Conservation (phyloP, 92 coral and sea anemone species). For the Phymanthus crucifer region DNA sequence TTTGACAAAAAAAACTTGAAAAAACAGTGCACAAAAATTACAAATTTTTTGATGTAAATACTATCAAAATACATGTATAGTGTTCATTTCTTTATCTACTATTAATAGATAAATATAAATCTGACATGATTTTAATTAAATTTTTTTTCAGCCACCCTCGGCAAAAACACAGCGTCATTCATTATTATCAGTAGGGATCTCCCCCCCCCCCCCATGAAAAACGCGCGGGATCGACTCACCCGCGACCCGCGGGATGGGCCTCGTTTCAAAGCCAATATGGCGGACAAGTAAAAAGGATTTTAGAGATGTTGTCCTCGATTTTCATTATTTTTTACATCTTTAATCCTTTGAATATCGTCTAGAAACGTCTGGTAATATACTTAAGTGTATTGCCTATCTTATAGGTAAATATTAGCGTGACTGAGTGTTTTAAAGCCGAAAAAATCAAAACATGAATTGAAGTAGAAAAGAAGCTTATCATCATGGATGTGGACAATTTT, state of each 20-base stretch:
- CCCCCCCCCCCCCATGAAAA: background rate
- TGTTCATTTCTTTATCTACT: background rate
- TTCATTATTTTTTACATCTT: background rate
- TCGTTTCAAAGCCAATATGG: slow-evolving; percentile 28
- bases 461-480: background rate
- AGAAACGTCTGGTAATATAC: background rate
- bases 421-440: background rate
- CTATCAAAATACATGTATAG: background rate
- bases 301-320: background rate
- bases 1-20: background rate
- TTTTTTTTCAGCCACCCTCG: background rate
- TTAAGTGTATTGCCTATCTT: background rate
- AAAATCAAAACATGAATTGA: background rate
- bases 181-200: background rate
- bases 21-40: background rate
- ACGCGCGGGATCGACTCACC: background rate
- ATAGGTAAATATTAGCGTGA: background rate
- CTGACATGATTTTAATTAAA: background rate
- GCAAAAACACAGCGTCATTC: background rate
- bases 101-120: slow-evolving; percentile 3
- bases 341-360: background rate
- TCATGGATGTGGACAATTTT: slow-evolving; percentile 86
- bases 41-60: background rate
- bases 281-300: slow-evolving; percentile 3
- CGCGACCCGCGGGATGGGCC: background rate